Evolutionary conservation across 2,888 invertebrate genomes (phyloP), one percentile per base, ranked within the genome.

Genomic region (Cephus nigrinus): DNA sequence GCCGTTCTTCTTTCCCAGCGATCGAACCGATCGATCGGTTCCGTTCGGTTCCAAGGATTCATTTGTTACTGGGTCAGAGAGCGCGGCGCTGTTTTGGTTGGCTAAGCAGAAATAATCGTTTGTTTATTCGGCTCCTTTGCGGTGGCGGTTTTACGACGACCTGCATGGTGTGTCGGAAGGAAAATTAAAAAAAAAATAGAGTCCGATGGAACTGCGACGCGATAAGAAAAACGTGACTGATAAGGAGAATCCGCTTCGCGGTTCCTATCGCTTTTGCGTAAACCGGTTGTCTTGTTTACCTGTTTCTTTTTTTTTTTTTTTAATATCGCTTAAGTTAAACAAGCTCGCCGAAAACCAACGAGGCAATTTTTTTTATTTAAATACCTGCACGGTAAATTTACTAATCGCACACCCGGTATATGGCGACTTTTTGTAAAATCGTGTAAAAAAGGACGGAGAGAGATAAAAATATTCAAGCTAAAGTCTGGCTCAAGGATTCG

Each of bases 11-110:
- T 80, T 78, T 68, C 82, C 78, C 81, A 80, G 82, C 81, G 82
- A 82, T 84, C 79, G 81, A 81, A 78, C 82, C 78, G 75, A 68
- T 80, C 84, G 79, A 80, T 78, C 79, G 78, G 71, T 32, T 78
- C 76, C 81, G 80, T 78, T 33, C 79, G 79, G 80, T 23, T 83
- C 78, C 84, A 84, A 84, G 85, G 82, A 79, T 78, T 79, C 69
- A 12, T 76, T 55, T 78, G 83, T 82, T 84, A 84, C 81, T 83
- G 79, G 85, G 84, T 82, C 84, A 83, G 79, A 79, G 33, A 74
- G 11, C n/a, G 73, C 73, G 79, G 68, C 74, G 80, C 75, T 72
- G 78, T 77, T 81, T 78, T 78, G 76, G 73, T 78, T 73, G 73
- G 69, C 23, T 68, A 69, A 72, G n/a, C 78, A 73, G 11, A 73